These are phyloP conservation scores for Lophotriccus pileatus DNA, from an alignment of 2,797 vertebrate species.

Conservation along the genomic window DNA sequence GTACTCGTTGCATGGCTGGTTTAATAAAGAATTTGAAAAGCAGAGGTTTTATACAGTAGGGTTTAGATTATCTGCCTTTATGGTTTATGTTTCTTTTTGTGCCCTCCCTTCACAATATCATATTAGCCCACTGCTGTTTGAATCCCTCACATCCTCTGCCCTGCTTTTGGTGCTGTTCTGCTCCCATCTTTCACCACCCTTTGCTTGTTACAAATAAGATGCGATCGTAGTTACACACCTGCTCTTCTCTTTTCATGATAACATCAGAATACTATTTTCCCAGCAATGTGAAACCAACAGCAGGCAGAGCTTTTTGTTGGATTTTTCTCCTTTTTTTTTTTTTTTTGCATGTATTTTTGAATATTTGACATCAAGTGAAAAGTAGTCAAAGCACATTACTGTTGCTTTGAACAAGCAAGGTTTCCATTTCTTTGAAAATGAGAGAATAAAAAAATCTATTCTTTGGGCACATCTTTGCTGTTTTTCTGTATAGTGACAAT, in stretches of 20 bases:
- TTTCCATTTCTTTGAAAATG: neutral
- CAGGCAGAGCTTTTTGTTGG: neutral
- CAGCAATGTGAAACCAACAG: neutral
- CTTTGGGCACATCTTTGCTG: neutral
- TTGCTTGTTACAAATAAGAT: conserved; percentile 6
- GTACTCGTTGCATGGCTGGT: fast-evolving
- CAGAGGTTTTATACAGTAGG: neutral
- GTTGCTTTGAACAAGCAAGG: neutral
- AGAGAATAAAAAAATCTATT: neutral
- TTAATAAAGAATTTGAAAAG: neutral
- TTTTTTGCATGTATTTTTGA: neutral
- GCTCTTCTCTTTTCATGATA: neutral
- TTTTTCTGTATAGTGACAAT: neutral
- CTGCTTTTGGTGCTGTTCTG: neutral
- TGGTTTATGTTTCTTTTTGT: neutral
- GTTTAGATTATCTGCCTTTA: neutral
- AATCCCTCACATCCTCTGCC: neutral
- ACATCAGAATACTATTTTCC: neutral
- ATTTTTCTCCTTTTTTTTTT: neutral
- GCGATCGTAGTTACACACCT: neutral
- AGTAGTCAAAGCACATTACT: neutral
- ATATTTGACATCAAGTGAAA: neutral
- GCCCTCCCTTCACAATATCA: neutral
- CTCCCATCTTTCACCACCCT: neutral
- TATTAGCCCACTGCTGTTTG: neutral